Conservation (phyloP, 1,140 invertebrate genomes). For the Aporrectodea caliginosa region DNA sequence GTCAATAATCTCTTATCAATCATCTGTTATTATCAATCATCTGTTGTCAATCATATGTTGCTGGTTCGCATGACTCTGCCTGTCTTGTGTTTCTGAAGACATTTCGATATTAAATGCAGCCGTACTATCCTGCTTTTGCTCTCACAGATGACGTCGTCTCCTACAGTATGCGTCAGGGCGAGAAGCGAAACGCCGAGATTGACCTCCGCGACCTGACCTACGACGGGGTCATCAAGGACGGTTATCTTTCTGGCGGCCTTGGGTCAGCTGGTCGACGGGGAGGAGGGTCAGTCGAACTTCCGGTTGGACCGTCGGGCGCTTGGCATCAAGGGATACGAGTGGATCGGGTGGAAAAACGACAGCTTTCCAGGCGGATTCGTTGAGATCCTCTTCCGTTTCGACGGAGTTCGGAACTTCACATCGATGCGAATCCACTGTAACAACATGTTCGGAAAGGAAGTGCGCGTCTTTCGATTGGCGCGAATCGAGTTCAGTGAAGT, state of each 20-base stretch:
- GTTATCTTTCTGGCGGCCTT: constrained; percentile 68
- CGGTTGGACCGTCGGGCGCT: constrained; percentile 65
- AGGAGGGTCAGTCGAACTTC: constrained; percentile 65
- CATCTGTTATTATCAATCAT: too few relatives aligned
- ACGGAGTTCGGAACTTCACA: constrained; percentile 79
- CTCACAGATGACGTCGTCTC: constrained; percentile 70
- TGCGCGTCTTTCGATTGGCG: constrained; percentile 63
- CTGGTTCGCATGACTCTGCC: too few relatives aligned
- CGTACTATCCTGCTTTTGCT: too few relatives aligned
- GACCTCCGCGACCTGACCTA: constrained; percentile 23
- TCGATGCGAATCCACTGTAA: constrained; percentile 76
- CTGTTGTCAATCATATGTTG: too few relatives aligned
- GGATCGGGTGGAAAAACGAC: constrained; percentile 88
- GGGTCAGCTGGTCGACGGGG: constrained; percentile 82
- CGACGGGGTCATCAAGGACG: constrained; percentile 54
- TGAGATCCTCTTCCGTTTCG: constrained; percentile 73
- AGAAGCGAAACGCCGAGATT: constrained; percentile 61
- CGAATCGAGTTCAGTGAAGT: constrained; percentile 75
- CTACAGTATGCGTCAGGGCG: constrained; percentile 79
- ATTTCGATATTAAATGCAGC: too few relatives aligned
- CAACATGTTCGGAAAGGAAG: constrained; percentile 67
- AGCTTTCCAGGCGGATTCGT: constrained; percentile 38
- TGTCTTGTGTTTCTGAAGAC: too few relatives aligned
- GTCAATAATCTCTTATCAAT: too few relatives aligned
- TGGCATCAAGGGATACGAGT: constrained; percentile 70